Conservation (phyloP, 2,797 vertebrate species). For the Anisognathus igniventris region DNA sequence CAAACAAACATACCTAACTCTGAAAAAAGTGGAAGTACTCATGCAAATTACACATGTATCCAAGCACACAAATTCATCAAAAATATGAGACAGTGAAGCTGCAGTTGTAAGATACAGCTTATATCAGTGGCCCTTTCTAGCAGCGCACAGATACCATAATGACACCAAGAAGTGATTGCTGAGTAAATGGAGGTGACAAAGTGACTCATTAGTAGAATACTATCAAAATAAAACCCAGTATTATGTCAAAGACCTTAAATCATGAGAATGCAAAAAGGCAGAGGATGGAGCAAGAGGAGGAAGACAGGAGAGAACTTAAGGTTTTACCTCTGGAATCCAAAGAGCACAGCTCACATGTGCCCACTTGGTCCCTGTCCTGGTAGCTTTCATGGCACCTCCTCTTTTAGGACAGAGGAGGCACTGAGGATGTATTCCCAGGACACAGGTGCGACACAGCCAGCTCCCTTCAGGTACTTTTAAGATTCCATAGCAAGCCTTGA, state of each 20-base stretch:
- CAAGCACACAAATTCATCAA: background rate
- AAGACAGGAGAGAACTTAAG: background rate
- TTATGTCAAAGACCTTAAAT: background rate
- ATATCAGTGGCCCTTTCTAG: background rate
- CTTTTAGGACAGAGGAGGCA: constrained; percentile 94
- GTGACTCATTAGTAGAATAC: background rate
- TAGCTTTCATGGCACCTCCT: constrained; percentile 97
- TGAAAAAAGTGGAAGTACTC: background rate
- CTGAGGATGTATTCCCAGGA: constrained; percentile 90
- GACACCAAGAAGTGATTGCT: background rate
- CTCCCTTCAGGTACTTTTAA: constrained; percentile 95
- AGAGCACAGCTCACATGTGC: constrained; percentile 97
- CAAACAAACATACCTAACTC: background rate
- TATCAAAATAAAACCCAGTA: background rate
- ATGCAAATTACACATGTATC: background rate
- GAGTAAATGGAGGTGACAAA: background rate
- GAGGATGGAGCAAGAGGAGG: background rate
- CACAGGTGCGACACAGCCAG: constrained; percentile 96
- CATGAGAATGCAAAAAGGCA: background rate
- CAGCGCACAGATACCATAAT: background rate
- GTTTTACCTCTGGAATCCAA: constrained; percentile 96
- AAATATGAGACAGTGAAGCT: background rate
- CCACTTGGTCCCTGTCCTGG: constrained; percentile 93
- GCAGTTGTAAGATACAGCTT: background rate
- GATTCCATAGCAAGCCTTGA: constrained; percentile 95